Percentiles rank a stretch among this genome's conserved stretches.
Conservation (phyloP, 1,140 invertebrate species). For the Brachionus sp. region DNA sequence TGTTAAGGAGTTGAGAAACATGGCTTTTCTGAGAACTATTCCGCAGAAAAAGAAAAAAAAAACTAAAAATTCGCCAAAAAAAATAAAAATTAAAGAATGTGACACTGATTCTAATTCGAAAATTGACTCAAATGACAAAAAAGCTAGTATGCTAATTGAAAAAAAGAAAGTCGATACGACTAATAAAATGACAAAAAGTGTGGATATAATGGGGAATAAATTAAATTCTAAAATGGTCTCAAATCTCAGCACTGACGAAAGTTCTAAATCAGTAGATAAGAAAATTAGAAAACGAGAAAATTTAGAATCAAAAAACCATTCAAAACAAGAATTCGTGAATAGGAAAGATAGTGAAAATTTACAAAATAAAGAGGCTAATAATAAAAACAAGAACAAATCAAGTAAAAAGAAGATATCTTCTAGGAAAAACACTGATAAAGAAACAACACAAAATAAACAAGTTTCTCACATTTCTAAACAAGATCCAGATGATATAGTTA, state of each 20-base stretch:
- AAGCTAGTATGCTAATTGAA: not conserved
- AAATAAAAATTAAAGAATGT: not conserved
- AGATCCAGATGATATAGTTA: conserved; percentile 15
- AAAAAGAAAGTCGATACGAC: not conserved
- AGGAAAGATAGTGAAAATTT: not conserved
- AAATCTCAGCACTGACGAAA: not conserved
- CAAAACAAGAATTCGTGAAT: not conserved
- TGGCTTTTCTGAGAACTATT: not conserved
- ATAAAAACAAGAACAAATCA: not conserved
- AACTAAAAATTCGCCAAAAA: not conserved
- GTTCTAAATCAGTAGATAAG: not conserved
- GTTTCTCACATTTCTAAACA: not conserved
- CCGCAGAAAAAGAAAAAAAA: conserved; percentile 21
- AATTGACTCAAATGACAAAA: not conserved
- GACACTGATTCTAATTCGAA: not conserved
- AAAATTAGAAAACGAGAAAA: not conserved
- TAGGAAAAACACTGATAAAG: not conserved
- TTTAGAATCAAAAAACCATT: not conserved
- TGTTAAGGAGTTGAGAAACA: conserved; percentile 6
- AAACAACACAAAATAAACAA: not conserved
- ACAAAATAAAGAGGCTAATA: not conserved
- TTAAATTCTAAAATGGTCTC: not conserved
- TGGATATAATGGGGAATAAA: not conserved
- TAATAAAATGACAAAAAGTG: not conserved
- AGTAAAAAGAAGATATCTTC: not conserved